A percentile compares a stretch with the other conserved stretches of the same genome.
These are phyloP conservation scores for Mesitornis unicolor DNA, from an alignment of 2,113 vertebrate species.

Conservation along the genomic window DNA sequence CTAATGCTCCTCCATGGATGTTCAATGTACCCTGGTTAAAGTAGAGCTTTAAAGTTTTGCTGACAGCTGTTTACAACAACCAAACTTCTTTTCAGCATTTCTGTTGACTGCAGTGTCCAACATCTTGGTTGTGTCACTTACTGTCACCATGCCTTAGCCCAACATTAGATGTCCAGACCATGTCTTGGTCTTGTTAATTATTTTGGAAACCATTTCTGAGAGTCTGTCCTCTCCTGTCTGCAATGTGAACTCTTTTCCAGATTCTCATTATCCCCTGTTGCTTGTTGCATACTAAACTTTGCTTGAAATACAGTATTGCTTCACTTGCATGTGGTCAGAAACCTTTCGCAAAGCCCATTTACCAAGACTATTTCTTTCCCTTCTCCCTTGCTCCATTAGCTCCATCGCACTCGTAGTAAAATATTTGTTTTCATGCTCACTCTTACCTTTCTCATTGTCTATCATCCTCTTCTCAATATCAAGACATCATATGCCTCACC, in stretches of 20 bases:
- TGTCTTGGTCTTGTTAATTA: neutral
- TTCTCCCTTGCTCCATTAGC: neutral
- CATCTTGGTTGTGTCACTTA: neutral
- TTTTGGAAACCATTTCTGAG: neutral
- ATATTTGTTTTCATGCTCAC: constrained; percentile 1
- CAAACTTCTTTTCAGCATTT: neutral
- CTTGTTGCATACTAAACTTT: neutral
- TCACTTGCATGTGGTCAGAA: neutral
- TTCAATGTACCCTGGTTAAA: neutral
- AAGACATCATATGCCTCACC: neutral
- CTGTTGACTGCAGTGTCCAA: neutral
- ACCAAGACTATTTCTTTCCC: neutral
- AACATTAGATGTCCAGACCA: neutral
- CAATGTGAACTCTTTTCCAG: neutral
- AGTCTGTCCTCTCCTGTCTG: neutral
- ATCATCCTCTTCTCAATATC: neutral
- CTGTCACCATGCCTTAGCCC: neutral
- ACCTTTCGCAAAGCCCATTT: neutral
- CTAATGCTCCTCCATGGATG: neutral
- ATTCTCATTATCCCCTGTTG: neutral
- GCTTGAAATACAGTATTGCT: neutral
- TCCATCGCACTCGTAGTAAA: neutral
- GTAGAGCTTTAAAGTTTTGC: neutral
- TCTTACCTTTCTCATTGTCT: neutral
- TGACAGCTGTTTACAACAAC: neutral